A percentile compares a stretch with the other conserved stretches of the same genome.
phyloP scores from a whole-genome alignment of 2,888 invertebrate genomes.

The Macropis europaea region DNA sequence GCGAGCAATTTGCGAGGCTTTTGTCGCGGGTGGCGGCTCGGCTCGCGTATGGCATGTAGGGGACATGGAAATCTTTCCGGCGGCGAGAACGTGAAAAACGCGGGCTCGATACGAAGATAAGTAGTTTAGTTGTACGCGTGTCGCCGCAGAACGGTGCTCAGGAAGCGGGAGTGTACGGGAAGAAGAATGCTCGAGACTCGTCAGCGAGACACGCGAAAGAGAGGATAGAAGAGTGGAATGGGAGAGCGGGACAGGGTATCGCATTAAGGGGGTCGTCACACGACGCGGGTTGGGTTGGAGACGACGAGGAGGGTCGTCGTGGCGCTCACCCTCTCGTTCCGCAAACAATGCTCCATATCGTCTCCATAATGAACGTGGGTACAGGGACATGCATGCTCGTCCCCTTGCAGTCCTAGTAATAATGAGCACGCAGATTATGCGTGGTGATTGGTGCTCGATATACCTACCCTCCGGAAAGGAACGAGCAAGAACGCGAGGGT shows the following conservation, averaged over 20 bases:
- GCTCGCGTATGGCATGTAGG: background rate
- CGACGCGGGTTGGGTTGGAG: conserved; percentile 38
- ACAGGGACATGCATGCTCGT: conserved; percentile 62
- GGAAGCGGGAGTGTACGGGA: conserved; percentile 57
- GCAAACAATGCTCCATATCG: conserved; percentile 79
- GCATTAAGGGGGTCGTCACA: conserved; percentile 67
- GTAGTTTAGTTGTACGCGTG: conserved; percentile 72
- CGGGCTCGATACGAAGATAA: conserved; percentile 61
- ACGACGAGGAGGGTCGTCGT: conserved; percentile 58
- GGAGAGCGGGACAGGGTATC: conserved; percentile 49
- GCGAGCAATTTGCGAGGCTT: conserved; percentile 54
- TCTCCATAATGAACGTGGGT: conserved; percentile 78
- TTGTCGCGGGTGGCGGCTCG: conserved; percentile 38
- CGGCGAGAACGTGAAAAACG: conserved; percentile 39
- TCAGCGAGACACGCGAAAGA: conserved; percentile 55
- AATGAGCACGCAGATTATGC: conserved; percentile 80
- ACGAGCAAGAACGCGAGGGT: conserved; percentile 56
- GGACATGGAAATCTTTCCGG: conserved; percentile 52
- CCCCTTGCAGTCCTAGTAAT: conserved; percentile 76
- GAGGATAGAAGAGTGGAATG: conserved; percentile 18
- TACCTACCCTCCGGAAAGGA: conserved; percentile 67
- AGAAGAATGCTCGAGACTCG: conserved; percentile 62
- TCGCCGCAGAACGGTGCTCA: conserved; percentile 59
- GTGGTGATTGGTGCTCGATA: conserved; percentile 78
- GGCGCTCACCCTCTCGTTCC: conserved; percentile 76